These are phyloP conservation scores for Chaetops frenatus DNA, from an alignment of 2,113 vertebrate genomes.

Conservation along the genomic window DNA sequence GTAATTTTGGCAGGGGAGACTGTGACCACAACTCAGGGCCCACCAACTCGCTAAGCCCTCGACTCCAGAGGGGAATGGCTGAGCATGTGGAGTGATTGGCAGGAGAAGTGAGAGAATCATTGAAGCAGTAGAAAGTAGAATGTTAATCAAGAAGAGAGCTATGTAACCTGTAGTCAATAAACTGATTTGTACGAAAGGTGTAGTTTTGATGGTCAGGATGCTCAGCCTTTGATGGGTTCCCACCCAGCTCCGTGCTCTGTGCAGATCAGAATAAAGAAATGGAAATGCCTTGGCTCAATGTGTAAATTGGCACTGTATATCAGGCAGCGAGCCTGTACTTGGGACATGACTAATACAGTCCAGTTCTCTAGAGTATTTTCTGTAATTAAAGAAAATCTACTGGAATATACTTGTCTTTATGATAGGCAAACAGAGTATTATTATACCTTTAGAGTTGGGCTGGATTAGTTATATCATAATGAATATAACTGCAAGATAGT, in stretches of 20 bases:
- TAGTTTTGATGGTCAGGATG: not conserved
- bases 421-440: not conserved
- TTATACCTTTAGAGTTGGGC: not conserved
- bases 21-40: rapidly evolving
- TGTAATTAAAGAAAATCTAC: not conserved
- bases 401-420: not conserved
- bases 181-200: not conserved
- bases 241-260: not conserved
- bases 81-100: too few species aligned
- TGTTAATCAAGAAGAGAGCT: not conserved
- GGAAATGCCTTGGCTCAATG: not conserved
- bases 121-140: not conserved
- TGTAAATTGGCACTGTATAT: not conserved
- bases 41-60: rapidly evolving
- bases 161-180: not conserved
- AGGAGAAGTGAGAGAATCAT: not conserved
- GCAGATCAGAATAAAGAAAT: not conserved
- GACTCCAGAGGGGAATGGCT: not conserved
- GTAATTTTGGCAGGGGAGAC: not conserved
- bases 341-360: not conserved
- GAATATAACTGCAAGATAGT: not conserved
- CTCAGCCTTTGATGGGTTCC: not conserved
- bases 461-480: not conserved
- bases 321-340: not conserved
- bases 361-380: not conserved